Conservation (phyloP, 30 jellyfish, hydroid and myxozoan genomes). For the Sanderia malayensis region DNA sequence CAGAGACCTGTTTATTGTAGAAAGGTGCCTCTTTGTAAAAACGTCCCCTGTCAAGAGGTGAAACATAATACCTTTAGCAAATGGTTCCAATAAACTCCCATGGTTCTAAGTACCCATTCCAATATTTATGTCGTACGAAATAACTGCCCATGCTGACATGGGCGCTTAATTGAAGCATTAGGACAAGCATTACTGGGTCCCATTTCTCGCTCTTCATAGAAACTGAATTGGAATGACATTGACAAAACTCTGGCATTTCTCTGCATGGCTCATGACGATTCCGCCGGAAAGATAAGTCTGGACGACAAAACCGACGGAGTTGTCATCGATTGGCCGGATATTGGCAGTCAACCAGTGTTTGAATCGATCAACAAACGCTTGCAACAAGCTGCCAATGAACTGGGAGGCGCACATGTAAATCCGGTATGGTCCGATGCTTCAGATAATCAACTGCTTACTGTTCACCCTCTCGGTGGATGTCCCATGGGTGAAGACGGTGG, state of each 20-base stretch:
- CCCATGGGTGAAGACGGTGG: conserved; percentile 34
- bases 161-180: no score
- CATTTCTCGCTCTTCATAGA: conserved; percentile 4
- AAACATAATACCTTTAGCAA: no score
- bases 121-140: no score
- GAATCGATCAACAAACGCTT: conserved; percentile 17
- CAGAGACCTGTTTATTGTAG: no score
- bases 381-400: conserved; percentile 4
- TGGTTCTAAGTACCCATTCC: no score
- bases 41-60: no score
- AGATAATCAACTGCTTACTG: conserved; percentile 23
- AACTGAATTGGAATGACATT: conserved; percentile 10
- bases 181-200: no score
- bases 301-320: conserved; percentile 17
- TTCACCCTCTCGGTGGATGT: conserved; percentile 57
- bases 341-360: conserved; percentile 26
- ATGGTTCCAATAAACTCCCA: no score
- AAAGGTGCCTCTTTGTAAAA: no score
- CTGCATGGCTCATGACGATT: conserved; percentile 53
- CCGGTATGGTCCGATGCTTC: conserved; percentile 30
- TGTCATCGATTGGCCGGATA: conserved; percentile 34
- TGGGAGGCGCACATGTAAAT: conserved; percentile 37
- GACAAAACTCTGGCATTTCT: conserved; percentile 44
- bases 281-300: conserved; percentile 23
- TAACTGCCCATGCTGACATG: no score